phyloP scores from a whole-genome alignment of 2,888 invertebrate species.

The Baronia brevicornis region DNA sequence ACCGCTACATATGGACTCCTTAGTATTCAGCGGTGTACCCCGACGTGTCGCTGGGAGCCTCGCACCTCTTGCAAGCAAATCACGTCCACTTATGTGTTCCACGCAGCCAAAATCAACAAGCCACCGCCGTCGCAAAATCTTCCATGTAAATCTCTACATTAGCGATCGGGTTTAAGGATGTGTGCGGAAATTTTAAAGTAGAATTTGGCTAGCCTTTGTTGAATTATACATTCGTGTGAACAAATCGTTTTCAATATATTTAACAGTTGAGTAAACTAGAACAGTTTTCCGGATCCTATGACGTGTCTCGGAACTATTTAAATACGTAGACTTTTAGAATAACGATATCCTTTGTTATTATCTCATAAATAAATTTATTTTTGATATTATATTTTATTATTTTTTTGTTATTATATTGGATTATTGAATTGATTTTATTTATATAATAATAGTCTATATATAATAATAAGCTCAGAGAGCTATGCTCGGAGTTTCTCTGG shows the following conservation, averaged over 20 bases:
- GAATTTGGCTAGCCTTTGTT: slow-evolving; percentile 5
- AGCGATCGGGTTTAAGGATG: slow-evolving; percentile 64
- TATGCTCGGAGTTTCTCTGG: no score
- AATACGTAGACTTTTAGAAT: no score
- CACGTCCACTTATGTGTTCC: slow-evolving; percentile 73
- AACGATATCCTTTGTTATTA: no score
- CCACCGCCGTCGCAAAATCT: slow-evolving; percentile 62
- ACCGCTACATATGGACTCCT: slow-evolving; percentile 61
- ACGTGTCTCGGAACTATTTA: no score
- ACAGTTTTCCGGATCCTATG: no score
- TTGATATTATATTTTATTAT: no score
- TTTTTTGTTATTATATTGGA: no score
- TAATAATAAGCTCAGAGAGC: no score
- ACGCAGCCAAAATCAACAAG: slow-evolving; percentile 45
- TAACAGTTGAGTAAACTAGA: no score
- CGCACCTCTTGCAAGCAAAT: slow-evolving; percentile 57
- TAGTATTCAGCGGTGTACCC: slow-evolving; percentile 61
- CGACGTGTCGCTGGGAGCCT: slow-evolving; percentile 54
- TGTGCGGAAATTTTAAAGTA: slow-evolving; percentile 58
- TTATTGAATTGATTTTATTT: no score
- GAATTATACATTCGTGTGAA: slow-evolving; percentile 11
- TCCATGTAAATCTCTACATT: slow-evolving; percentile 71
- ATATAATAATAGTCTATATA: no score
- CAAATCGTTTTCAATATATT: slow-evolving; percentile 5
- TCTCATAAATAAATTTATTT: no score